A percentile compares a stretch with the other conserved stretches of the same genome.
Evolutionary conservation across 2,888 invertebrate species (phyloP).

Genomic region (Lasioglossum figueresi): DNA sequence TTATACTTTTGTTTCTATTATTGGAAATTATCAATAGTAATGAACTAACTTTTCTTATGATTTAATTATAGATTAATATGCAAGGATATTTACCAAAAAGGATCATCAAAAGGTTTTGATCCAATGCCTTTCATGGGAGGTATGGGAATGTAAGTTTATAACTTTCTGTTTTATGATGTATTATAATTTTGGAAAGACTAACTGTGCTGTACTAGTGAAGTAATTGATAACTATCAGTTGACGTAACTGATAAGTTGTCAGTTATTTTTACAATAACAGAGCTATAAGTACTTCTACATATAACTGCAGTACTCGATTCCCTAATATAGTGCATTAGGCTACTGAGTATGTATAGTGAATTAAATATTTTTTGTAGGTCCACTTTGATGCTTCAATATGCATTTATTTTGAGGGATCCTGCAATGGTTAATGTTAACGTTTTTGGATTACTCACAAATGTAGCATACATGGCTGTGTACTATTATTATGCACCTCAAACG

Average conservation of each 20-base stretch:
- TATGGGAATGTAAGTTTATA: slow-evolving; percentile 89
- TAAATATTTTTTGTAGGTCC: slow-evolving; percentile 85
- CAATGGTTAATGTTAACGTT: slow-evolving; percentile 92
- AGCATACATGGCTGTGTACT: slow-evolving; percentile 88
- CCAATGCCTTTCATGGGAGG: slow-evolving; percentile 91
- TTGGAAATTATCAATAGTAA: neutral
- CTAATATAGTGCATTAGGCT: neutral
- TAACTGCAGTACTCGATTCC: neutral
- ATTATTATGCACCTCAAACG: slow-evolving; percentile 86
- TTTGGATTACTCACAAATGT: slow-evolving; percentile 90
- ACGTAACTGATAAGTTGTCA: neutral
- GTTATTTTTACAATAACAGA: neutral
- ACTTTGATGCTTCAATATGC: slow-evolving; percentile 91
- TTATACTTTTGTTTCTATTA: neutral
- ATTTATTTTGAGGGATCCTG: slow-evolving; percentile 89
- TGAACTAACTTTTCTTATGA: neutral
- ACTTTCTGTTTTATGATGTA: neutral
- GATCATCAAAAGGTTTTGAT: slow-evolving; percentile 87
- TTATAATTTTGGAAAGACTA: neutral
- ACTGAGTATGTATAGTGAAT: neutral
- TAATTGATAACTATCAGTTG: neutral
- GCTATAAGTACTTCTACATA: neutral
- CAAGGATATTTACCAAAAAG: slow-evolving; percentile 89
- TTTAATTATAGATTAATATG: slow-evolving; percentile 86
- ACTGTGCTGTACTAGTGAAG: neutral